Percentiles rank a stretch among this genome's conserved stretches.
Evolutionary conservation across 2,797 vertebrate genomes (phyloP).

Genomic region (Echiichthys vipera): DNA sequence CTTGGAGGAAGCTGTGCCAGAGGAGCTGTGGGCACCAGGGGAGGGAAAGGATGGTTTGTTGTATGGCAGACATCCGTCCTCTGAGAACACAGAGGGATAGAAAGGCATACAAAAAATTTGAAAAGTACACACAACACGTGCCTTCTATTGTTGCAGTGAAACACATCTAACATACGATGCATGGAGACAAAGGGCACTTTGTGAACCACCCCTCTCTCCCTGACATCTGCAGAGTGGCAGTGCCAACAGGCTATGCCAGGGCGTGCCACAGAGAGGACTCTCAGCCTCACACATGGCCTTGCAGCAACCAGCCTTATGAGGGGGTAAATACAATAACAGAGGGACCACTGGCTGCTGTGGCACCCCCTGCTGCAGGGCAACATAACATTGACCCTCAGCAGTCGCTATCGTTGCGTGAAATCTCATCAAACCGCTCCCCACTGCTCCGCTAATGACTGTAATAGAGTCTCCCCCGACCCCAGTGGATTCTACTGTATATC

Average conservation of each 20-base stretch:
- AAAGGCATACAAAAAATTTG: slow-evolving; percentile 14
- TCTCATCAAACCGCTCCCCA: slow-evolving; percentile 76
- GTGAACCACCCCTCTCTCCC: slow-evolving; percentile 6
- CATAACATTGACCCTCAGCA: slow-evolving; percentile 73
- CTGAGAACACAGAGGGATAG: slow-evolving; percentile 76
- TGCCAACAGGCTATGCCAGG: slow-evolving; percentile 76
- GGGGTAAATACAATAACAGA: slow-evolving; percentile 71
- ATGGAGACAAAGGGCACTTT: slow-evolving; percentile 61
- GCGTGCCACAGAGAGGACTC: slow-evolving; percentile 57
- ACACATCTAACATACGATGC: slow-evolving; percentile 63
- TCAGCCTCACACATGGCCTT: slow-evolving; percentile 70
- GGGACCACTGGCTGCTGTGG: slow-evolving; percentile 59
- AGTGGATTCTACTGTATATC: slow-evolving; percentile 59
- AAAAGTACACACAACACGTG: slow-evolving; percentile 26
- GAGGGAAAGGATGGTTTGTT: slow-evolving; percentile 97
- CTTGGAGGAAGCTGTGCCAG: slow-evolving; percentile 97
- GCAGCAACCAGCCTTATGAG: slow-evolving; percentile 48
- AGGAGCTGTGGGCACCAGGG: slow-evolving; percentile 96
- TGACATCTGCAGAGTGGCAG: slow-evolving; percentile 71
- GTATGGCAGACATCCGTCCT: slow-evolving; percentile 95
- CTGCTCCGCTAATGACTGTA: slow-evolving; percentile 78
- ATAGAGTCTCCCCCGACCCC: slow-evolving; percentile 68
- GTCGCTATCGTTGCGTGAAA: slow-evolving; percentile 61
- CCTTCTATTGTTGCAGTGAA: slow-evolving; percentile 46
- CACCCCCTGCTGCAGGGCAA: slow-evolving; percentile 68